Conservation (phyloP, 53 echinoderm and acorn worm genomes). For the Patiria pectinifera region DNA sequence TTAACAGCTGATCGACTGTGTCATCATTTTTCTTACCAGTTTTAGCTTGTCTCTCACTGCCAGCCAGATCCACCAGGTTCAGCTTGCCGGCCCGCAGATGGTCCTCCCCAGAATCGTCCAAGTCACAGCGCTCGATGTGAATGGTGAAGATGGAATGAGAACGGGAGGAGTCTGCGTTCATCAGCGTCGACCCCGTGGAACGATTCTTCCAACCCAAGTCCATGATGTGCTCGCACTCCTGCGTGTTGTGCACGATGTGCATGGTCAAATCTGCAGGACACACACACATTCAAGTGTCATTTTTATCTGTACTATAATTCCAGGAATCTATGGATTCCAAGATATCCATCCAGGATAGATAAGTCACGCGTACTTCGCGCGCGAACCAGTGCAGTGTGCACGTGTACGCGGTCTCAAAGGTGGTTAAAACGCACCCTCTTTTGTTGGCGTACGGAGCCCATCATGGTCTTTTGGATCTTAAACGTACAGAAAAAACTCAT, state of each 20-base stretch:
- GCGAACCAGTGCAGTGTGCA: too few species aligned
- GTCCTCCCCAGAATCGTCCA: constrained; percentile 84
- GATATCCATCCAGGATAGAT: too few species aligned
- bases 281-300: not conserved
- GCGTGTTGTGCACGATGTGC: constrained; percentile 93
- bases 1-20: too few species aligned
- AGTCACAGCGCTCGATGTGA: constrained; percentile 97
- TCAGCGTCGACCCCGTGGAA: constrained; percentile 91
- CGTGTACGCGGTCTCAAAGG: too few species aligned
- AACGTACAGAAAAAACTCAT: too few species aligned
- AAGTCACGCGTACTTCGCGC: too few species aligned
- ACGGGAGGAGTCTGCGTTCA: constrained; percentile 97
- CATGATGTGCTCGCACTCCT: constrained; percentile 91
- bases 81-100: constrained; percentile 93
- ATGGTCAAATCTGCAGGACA: constrained; percentile 80
- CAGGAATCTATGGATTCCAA: too few species aligned
- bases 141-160: constrained; percentile 99
- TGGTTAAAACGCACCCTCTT: too few species aligned
- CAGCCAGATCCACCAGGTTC: constrained; percentile 97
- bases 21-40: constrained; percentile 70
- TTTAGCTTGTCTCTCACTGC: constrained; percentile 95
- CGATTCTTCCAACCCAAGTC: constrained; percentile 96
- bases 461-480: too few species aligned
- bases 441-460: too few species aligned
- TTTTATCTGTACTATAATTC: too few species aligned